phyloP scores from a whole-genome alignment of 23 tunicate species.

The Diplosoma virens region DNA sequence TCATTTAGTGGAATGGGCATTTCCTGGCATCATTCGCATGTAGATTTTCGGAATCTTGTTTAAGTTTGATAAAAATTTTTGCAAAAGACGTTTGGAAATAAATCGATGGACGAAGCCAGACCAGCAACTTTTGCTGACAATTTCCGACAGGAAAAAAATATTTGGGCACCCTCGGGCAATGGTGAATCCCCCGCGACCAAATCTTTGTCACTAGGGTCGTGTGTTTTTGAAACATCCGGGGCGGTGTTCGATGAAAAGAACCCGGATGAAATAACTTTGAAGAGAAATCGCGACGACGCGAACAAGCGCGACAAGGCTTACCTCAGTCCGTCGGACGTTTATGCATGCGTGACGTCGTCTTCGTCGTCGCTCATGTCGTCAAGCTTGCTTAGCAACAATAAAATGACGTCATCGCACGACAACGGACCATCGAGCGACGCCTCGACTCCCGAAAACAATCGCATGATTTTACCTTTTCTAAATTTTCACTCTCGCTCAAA shows the following conservation, averaged over 20 bases:
- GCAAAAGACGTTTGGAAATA: too few relatives aligned
- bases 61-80: too few relatives aligned
- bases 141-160: too few relatives aligned
- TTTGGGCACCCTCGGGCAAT: too few relatives aligned
- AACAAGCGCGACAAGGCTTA: background rate
- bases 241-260: background rate
- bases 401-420: constrained; percentile 31
- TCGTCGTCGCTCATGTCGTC: constrained; percentile 29
- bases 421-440: constrained; percentile 26
- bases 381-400: background rate
- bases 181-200: too few relatives aligned
- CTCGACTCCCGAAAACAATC: constrained; percentile 8
- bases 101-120: too few relatives aligned
- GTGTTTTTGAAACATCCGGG: background rate
- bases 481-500: background rate
- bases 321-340: background rate
- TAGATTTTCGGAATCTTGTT: too few relatives aligned
- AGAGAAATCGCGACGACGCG: too few relatives aligned
- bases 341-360: constrained; percentile 13
- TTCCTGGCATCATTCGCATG: too few relatives aligned
- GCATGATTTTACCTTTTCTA: background rate
- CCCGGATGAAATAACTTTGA: background rate
- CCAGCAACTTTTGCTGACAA: too few relatives aligned
- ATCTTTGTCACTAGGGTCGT: too few relatives aligned
- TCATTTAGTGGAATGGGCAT: too few relatives aligned